Evolutionary conservation across 2,113 vertebrate genomes (phyloP), one percentile per base, ranked within the genome.

Genomic region (Oophaga pumilio): DNA sequence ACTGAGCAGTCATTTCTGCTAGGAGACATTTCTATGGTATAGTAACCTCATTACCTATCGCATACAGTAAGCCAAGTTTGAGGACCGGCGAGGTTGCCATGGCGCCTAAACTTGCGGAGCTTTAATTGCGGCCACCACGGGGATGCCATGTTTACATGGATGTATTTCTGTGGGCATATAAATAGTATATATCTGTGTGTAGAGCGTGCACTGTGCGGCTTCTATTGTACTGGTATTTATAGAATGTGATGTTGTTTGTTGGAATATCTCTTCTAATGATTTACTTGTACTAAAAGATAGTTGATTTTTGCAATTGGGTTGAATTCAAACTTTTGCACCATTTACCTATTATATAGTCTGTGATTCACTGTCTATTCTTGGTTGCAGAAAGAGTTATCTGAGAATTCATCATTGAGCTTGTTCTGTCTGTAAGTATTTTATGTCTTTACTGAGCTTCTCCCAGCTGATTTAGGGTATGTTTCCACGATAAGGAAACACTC

Each of bases 1-100:
- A 83, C 62, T 53, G 62, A 53, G 81, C 62, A 69, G 24, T 80
- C 56, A 80, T 59, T 60, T 79, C 56, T 57, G 76, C 53, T 59
- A 57, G 49, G 62, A 66, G 52, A 68, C 80, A 64, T 43, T 64
- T 82, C 60, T 82, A 68, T 82, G 43, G 80, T 52, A 52, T 52
- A 83, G 50, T 52, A 83, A 82, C 80, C 62, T 69, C 81, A 83
- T 68, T 52, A 69, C 33, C 60, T 9, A 68, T 50, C 10, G 33
- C 56, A 82, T 43, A 50, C 59, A 59, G 56, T 80, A 57, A 28
- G 20, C 22, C 20, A 66, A 22, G 28, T 22, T 43, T 50, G 76
- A 79, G 20, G 43, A 82, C 60, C 66, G 17, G 24, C 8, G 6
- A 82, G 62, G 60, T 64, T 66, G 60, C 80, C 43, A 82, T 82